phyloP scores from a whole-genome alignment of 2,797 vertebrate genomes.

The Enteromius fasciolatus region DNA sequence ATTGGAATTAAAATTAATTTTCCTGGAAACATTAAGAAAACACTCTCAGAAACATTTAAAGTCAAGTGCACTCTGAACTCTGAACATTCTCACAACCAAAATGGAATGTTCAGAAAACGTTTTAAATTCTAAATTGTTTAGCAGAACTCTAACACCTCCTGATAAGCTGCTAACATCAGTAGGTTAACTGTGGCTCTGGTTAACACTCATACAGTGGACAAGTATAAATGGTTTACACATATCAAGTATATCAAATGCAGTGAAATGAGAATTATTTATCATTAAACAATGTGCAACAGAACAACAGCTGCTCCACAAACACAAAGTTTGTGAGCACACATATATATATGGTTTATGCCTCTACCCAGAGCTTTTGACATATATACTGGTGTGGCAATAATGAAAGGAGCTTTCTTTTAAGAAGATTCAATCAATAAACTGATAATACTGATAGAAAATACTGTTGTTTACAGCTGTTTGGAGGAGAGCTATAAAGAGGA shows the following conservation, averaged over 20 bases:
- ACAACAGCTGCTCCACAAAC: not conserved
- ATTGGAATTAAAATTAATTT: too few relatives aligned
- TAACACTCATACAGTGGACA: not conserved
- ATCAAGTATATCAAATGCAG: not conserved
- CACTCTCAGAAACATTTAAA: too few relatives aligned
- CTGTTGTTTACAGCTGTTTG: conserved; percentile 45
- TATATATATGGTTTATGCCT: conserved; percentile 28
- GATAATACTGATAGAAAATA: conserved; percentile 41
- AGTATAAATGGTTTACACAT: not conserved
- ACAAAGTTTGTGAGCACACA: conserved; percentile 2
- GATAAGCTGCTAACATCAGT: not conserved
- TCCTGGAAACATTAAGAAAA: not conserved
- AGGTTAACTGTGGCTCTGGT: not conserved
- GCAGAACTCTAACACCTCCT: not conserved
- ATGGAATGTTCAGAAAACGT: not conserved
- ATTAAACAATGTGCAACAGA: conserved; percentile 4
- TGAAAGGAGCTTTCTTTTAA: conserved; percentile 43
- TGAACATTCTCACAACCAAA: not conserved
- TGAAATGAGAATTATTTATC: not conserved
- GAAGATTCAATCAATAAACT: conserved; percentile 49
- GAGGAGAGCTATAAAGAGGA: conserved; percentile 47
- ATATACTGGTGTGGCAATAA: conserved; percentile 43
- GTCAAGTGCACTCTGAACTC: not conserved
- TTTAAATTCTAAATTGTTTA: not conserved
- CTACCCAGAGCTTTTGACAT: conserved; percentile 22